Conservation (phyloP, 2,888 invertebrate species). For the Stenodera caucasica region DNA sequence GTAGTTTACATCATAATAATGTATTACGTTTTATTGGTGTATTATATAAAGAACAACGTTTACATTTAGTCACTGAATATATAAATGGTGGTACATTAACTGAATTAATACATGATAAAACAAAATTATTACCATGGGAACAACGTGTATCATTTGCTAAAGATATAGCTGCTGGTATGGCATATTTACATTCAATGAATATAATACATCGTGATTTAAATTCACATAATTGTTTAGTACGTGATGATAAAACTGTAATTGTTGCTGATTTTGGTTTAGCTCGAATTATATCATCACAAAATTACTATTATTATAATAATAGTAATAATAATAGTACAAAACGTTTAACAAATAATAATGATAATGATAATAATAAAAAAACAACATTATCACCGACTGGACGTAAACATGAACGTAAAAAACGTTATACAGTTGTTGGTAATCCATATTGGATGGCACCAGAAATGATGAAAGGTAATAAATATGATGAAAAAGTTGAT, state of each 20-base stretch:
- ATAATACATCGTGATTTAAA: conserved; percentile 94
- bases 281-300: conserved; percentile 69
- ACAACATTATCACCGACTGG: conserved; percentile 49
- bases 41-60: conserved; percentile 86
- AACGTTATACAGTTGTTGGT: conserved; percentile 93
- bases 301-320: too few species aligned
- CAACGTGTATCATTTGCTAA: conserved; percentile 82
- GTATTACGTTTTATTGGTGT: conserved; percentile 92
- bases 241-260: conserved; percentile 80
- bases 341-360: conserved; percentile 36
- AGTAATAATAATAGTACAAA: conserved; percentile 49
- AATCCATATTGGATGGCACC: conserved; percentile 99
- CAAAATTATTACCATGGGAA: conserved; percentile 74
- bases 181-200: conserved; percentile 91
- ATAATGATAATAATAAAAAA: conserved; percentile 32
- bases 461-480: conserved; percentile 96
- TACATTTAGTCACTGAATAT: conserved; percentile 91
- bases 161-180: conserved; percentile 92
- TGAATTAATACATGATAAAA: conserved; percentile 76
- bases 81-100: conserved; percentile 90
- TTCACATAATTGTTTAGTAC: conserved; percentile 90
- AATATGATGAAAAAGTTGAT: conserved; percentile 95
- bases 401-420: conserved; percentile 66
- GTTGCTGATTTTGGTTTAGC: conserved; percentile 96
- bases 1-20: conserved; percentile 86